Evolutionary conservation across 2,888 invertebrate species (phyloP).

Genomic region (Heliconius erato): DNA sequence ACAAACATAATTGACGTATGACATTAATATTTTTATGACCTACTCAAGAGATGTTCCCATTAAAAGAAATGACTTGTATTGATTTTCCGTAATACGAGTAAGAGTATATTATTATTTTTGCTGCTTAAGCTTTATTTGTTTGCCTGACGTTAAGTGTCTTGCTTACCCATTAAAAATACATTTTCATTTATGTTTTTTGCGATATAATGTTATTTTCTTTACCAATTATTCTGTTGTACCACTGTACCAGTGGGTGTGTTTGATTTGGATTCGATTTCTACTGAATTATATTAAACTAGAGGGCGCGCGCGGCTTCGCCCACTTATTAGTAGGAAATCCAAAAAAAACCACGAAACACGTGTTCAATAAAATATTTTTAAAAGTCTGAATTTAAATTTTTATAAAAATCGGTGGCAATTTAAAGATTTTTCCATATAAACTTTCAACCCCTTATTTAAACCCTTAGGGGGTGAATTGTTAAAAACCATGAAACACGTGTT

Average conservation of each 20-base stretch:
- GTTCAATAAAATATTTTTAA: no score
- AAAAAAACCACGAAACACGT: no score
- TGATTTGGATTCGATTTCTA: background rate
- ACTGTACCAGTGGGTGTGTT: no score
- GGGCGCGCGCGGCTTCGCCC: no score
- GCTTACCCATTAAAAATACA: constrained; percentile 15
- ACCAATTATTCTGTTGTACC: background rate
- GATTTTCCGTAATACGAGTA: constrained; percentile 18
- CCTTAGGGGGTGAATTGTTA: no score
- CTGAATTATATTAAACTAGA: background rate
- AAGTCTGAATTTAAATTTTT: no score
- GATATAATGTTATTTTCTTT: background rate
- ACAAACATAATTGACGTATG: background rate
- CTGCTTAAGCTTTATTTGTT: constrained; percentile 24
- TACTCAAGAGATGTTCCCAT: constrained; percentile 20
- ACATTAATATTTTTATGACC: constrained; percentile 21
- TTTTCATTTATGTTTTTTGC: constrained; percentile 17
- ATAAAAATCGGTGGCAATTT: no score
- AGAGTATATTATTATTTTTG: constrained; percentile 21
- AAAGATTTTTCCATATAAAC: no score
- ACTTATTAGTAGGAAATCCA: no score
- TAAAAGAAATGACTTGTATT: constrained; percentile 21
- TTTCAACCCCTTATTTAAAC: no score
- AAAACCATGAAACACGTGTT: no score
- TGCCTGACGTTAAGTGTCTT: constrained; percentile 18